Base-by-base conservation (phyloP, 2,888 invertebrate genomes). In the Diarsia mendica region DNA sequence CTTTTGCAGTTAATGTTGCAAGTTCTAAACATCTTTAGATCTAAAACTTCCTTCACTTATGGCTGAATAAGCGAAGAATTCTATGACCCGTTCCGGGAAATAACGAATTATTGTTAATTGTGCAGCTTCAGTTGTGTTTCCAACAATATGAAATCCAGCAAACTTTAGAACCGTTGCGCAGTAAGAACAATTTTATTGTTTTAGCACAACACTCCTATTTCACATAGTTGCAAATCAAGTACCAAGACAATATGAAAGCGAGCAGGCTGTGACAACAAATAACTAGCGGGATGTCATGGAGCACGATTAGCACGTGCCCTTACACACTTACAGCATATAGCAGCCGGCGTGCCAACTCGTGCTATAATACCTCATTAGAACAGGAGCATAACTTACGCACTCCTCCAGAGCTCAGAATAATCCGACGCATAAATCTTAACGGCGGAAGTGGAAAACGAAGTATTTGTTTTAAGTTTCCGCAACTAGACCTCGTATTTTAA, bases 281-380 rank as follows among this genome's bases (percentile, higher is more conserved):
- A 44, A 82, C 73, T 85, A 84, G 81, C 81, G 85, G 88, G 73
- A 80, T 90, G 83, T 88, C 88, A 87, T 84, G 77, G 82, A 74
- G 85, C 77, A 80, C 69, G 78, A 77, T 76, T 82, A 88, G 88
- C 92, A 91, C 91, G 91, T 92, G 93, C 92, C 92, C 93, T 93
- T 44, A 58, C n/a, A 53, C 11, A 53, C 67, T 53, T 92, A 92
- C 83, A 85, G 89, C 90, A 92, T 92, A 89, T 88, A 91, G 88
- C 85, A 89, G 87, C 83, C 79, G 85, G 88, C 79, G 90, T 93
- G 95, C 94, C 93, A 94, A 94, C 88, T 91, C 89, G 87, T 81
- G 92, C 91, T 91, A 93, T 93, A 93, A 93, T 94, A 93, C 92
- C 92, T 93, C 91, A 92, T 92, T 92, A 93, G 89, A 90, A 82